Percentiles rank a stretch among this genome's conserved stretches.
Evolutionary conservation across 2,797 vertebrate species (phyloP).

Genomic region (Babyrousa celebensis): DNA sequence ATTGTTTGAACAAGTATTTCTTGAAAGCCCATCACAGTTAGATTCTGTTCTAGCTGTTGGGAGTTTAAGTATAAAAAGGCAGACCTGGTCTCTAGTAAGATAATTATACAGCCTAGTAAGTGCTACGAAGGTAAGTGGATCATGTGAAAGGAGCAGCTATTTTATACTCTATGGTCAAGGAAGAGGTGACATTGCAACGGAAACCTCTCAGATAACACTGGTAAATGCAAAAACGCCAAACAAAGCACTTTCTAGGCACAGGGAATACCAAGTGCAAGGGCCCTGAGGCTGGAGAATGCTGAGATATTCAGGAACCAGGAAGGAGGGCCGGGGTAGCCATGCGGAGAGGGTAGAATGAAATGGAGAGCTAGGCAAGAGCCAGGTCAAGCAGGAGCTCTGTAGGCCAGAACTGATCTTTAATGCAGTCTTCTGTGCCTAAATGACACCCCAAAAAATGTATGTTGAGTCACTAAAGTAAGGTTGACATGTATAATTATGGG

Average conservation of each 20-base stretch:
- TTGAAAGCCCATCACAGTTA: not conserved
- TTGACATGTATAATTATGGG: not conserved
- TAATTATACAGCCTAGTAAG: not conserved
- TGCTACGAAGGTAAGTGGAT: not conserved
- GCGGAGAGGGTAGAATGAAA: not conserved
- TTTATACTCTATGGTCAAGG: constrained; percentile 13
- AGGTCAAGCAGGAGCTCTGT: not conserved
- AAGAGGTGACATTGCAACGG: constrained; percentile 7
- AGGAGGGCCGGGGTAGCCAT: not conserved
- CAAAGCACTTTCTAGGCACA: not conserved
- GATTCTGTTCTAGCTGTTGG: constrained; percentile 14
- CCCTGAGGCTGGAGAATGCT: not conserved
- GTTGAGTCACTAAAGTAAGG: not conserved
- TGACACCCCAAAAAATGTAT: not conserved
- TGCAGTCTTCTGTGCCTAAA: not conserved
- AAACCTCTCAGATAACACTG: constrained; percentile 22
- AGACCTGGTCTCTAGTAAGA: not conserved
- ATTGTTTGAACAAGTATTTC: constrained; percentile 41
- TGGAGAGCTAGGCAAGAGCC: not conserved
- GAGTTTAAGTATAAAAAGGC: constrained; percentile 24
- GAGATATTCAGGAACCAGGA: not conserved
- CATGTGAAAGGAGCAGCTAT: not conserved
- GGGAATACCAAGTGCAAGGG: not conserved
- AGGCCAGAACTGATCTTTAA: not conserved
- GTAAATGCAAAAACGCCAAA: not conserved